Conservation (phyloP, 2,888 invertebrate species). For the Agrochola circellaris region DNA sequence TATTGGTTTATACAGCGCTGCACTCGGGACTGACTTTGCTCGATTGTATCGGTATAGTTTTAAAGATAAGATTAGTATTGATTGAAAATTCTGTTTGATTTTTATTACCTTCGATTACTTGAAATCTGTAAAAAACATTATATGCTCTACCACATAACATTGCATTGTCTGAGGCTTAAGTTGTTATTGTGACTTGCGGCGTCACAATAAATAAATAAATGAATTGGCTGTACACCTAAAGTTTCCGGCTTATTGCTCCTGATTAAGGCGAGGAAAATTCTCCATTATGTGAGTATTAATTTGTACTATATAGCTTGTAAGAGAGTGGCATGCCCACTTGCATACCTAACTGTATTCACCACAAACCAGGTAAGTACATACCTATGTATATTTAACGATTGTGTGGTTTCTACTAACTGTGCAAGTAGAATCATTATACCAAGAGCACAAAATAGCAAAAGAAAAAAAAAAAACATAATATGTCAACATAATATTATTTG, state of each 20-base stretch:
- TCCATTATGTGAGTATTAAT: conserved; percentile 63
- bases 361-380: conserved; percentile 33
- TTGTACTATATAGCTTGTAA: conserved; percentile 20
- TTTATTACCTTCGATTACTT: conserved; percentile 44
- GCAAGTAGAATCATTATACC: not conserved
- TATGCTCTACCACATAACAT: conserved; percentile 36
- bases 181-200: conserved; percentile 63
- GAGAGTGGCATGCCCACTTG: conserved; percentile 27
- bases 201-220: conserved; percentile 55
- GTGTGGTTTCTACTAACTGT: not conserved
- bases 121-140: conserved; percentile 36
- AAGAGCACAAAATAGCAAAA: not conserved
- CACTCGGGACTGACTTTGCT: conserved; percentile 47
- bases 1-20: conserved; percentile 43
- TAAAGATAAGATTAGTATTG: conserved; percentile 71
- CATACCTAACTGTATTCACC: conserved; percentile 20
- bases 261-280: conserved; percentile 41
- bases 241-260: conserved; percentile 44
- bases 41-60: conserved; percentile 61
- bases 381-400: not conserved
- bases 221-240: conserved; percentile 49
- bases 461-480: no score
- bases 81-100: conserved; percentile 66
- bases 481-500: not conserved
- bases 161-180: conserved; percentile 35